Percentiles rank a stretch among this genome's conserved stretches.
These are phyloP conservation scores for Seira sanloemensis DNA, from an alignment of 2,888 invertebrate genomes.

Conservation along the genomic window DNA sequence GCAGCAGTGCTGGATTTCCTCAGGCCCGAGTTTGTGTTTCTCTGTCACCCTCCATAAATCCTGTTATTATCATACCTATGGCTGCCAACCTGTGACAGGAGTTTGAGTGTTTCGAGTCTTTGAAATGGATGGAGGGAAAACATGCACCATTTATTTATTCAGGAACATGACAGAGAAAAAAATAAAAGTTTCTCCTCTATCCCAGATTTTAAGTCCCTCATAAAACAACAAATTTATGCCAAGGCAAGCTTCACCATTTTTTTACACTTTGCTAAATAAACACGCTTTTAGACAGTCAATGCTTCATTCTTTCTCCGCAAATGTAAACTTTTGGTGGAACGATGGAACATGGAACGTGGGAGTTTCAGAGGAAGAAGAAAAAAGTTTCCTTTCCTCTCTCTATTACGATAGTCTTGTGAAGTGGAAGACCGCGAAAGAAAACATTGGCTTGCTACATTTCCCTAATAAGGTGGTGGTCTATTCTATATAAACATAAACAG, in stretches of 20 bases:
- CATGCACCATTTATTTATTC: constrained; percentile 9
- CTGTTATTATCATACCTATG: neutral
- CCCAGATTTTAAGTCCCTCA: constrained; percentile 1
- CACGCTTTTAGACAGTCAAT: neutral
- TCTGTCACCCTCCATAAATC: neutral
- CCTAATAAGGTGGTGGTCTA: neutral
- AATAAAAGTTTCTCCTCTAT: neutral
- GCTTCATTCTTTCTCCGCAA: neutral
- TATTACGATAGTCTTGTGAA: neutral
- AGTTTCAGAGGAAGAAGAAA: no score
- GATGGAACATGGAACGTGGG: neutral
- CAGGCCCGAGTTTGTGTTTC: neutral
- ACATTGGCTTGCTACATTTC: neutral
- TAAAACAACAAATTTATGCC: neutral
- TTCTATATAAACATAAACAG: neutral
- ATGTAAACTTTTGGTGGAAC: constrained; percentile 1
- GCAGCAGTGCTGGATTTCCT: neutral
- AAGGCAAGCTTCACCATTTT: neutral
- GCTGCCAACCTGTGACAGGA: constrained; percentile 13
- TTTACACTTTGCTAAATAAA: constrained; percentile 13
- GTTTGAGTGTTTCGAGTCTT: neutral
- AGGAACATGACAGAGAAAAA: constrained; percentile 6
- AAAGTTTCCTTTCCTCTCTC: neutral
- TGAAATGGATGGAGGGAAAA: neutral
- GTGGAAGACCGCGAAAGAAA: neutral